phyloP scores from a whole-genome alignment of 2,888 invertebrate genomes.

The Ceraclea dissimilis region DNA sequence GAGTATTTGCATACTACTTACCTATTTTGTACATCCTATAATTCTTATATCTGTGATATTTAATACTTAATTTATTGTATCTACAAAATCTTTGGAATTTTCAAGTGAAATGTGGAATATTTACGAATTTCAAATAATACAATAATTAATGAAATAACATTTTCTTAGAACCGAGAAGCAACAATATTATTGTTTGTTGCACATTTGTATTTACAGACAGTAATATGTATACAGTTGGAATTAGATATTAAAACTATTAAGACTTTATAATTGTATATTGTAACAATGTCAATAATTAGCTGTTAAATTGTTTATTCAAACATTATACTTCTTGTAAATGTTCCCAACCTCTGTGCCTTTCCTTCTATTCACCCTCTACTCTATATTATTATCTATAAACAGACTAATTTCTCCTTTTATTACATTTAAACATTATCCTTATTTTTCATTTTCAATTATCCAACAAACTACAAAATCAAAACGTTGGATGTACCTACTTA shows the following conservation, averaged over 20 bases:
- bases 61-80: background rate
- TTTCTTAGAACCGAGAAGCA: background rate
- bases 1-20: background rate
- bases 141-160: background rate
- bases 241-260: constrained; percentile 19
- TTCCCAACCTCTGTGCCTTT: constrained; percentile 26
- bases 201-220: no score
- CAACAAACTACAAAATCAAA: no score
- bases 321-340: constrained; percentile 19
- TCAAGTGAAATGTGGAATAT: background rate
- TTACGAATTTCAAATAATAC: no score
- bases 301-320: constrained; percentile 14
- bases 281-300: constrained; percentile 26
- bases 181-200: background rate
- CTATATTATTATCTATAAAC: background rate
- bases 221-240: background rate
- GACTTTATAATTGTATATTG: constrained; percentile 20
- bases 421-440: no score
- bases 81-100: background rate
- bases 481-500: no score
- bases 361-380: constrained; percentile 5
- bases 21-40: background rate
- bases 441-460: no score
- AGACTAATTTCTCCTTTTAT: no score
- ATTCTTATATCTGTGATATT: background rate